Conservation (phyloP, 2,113 vertebrate genomes). For the Emydocephalus ijimae region DNA sequence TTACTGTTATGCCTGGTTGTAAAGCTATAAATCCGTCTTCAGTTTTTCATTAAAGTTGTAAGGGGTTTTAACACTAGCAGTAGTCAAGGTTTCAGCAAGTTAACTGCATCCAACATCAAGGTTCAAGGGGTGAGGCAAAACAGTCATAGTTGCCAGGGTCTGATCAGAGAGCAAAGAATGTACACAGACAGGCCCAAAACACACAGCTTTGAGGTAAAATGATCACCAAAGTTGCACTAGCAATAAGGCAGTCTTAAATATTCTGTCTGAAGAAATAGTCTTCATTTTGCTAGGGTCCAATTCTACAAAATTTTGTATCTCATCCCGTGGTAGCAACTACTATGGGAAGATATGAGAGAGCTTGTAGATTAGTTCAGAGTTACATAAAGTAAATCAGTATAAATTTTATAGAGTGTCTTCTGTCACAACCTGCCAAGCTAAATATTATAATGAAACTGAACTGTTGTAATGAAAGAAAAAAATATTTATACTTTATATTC, state of each 20-base stretch:
- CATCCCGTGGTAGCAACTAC: neutral
- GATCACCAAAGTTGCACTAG: neutral
- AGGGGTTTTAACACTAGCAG: neutral
- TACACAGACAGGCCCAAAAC: neutral
- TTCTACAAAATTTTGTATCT: neutral
- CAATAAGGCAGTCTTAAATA: neutral
- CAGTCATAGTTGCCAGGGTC: neutral
- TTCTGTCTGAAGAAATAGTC: neutral
- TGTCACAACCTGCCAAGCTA: neutral
- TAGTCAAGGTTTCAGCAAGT: neutral
- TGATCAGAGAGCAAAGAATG: neutral
- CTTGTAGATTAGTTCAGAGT: neutral
- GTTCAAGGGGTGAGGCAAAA: neutral
- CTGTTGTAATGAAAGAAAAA: neutral
- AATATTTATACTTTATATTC: neutral
- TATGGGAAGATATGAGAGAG: neutral
- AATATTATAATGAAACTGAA: neutral
- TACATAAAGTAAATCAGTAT: neutral
- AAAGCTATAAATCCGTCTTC: neutral
- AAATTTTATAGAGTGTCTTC: neutral
- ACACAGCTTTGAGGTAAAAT: neutral
- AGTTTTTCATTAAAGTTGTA: neutral
- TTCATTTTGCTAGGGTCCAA: neutral
- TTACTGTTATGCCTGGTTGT: neutral
- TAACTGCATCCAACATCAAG: neutral